Evolutionary conservation across 2,888 invertebrate species (phyloP), one percentile per base, ranked within the genome.

Genomic region (Agrenia bidenticulata): DNA sequence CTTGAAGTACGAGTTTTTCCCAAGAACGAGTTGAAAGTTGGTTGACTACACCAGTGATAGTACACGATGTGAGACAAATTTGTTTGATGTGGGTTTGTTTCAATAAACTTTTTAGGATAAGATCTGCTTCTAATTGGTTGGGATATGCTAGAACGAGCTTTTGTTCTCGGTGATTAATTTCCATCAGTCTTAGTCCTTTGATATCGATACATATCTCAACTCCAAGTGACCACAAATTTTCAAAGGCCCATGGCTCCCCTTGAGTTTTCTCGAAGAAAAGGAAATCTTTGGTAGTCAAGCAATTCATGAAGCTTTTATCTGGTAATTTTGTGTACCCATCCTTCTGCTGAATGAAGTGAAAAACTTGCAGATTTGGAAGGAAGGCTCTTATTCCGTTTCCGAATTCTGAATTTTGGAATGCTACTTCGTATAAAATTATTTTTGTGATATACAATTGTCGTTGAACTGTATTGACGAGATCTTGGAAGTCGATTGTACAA

Each of bases 151-250:
- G 23, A 19, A 37, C 32, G 13, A 57, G 21, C 2, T 19, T 39
- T 21, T n/a, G 27, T 4, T 37, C 19, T 7, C 13, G 13, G 2
- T 2, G 57, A 21, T 57, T 41, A 2, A 57, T 7, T 13, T 57
- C 41, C 21, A 57, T n/a, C 21, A 57, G 23, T 9, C 21, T 7
- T 17, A 57, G 39, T n/a, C 57, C 57, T 19, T 57, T 57, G 17
- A 57, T 41, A 57, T 57, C 37, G 2, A 57, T 21, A 7, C 32
- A 15, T 39, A 57, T 21, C 5, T 57, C 41, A 19, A 57, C 39
- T 15, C 57, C 57, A 2, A 57, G 23, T 21, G 17, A 9, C 57
- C 57, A 57, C 39, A 57, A 23, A 7, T 37, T n/a, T 15, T 21
- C 19, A 7, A 19, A 39, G 17, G 17, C 13, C 57, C 57, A 57